Percentiles rank a stretch among this genome's conserved stretches.
phyloP scores from a whole-genome alignment of 2,113 vertebrate species.

The Turdus rufiventris region DNA sequence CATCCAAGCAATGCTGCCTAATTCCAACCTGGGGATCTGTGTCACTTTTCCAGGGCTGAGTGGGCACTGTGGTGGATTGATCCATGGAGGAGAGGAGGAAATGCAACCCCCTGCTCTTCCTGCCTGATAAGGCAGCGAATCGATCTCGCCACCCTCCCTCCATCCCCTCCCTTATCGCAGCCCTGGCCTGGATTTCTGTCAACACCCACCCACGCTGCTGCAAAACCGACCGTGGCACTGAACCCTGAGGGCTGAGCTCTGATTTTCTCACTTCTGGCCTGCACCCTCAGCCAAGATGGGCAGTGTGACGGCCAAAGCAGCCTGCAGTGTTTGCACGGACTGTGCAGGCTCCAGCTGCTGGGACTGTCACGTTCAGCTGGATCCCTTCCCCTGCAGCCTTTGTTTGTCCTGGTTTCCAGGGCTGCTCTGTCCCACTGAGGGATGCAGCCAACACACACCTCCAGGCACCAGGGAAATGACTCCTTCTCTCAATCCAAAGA shows the following conservation, averaged over 20 bases:
- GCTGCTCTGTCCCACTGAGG: neutral
- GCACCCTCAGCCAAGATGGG: neutral
- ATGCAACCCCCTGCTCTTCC: neutral
- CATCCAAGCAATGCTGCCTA: rapidly evolving
- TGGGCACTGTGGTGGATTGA: rapidly evolving
- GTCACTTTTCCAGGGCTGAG: neutral
- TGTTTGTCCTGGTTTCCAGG: neutral
- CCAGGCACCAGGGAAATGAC: neutral
- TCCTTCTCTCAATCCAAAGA: neutral
- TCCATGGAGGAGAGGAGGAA: neutral
- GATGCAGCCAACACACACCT: neutral
- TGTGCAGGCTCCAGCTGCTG: neutral
- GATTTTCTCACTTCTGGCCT: neutral
- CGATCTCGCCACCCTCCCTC: neutral
- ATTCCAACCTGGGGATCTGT: neutral
- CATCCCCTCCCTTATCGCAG: neutral
- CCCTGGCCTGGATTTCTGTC: neutral
- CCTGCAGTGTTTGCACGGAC: neutral
- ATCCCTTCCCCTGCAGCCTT: neutral
- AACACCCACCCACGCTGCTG: neutral
- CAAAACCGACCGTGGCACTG: neutral
- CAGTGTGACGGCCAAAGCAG: neutral
- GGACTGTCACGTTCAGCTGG: neutral
- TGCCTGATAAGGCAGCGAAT: neutral
- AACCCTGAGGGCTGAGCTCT: neutral